Conservation (phyloP, 2,113 vertebrate genomes). For the Syngnathus typhle region DNA sequence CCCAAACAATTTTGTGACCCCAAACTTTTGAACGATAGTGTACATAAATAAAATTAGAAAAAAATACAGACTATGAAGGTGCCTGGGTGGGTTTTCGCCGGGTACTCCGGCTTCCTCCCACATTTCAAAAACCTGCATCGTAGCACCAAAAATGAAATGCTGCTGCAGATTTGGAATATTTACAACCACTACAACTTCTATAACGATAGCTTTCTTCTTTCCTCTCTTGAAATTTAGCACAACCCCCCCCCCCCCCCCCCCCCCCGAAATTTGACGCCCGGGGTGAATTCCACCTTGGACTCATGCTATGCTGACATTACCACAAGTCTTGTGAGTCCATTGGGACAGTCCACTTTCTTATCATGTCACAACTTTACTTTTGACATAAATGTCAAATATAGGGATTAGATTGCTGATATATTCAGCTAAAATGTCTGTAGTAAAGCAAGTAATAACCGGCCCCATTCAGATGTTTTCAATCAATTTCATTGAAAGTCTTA, state of each 20-base stretch:
- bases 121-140: no score
- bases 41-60: no score
- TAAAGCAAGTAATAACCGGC: slow-evolving; percentile 21
- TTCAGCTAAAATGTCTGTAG: slow-evolving; percentile 27
- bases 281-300: neutral
- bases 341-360: neutral
- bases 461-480: slow-evolving; percentile 37
- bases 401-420: neutral
- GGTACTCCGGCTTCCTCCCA: no score
- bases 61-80: no score
- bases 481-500: slow-evolving; percentile 42
- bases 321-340: neutral
- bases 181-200: neutral
- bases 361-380: slow-evolving; percentile 17
- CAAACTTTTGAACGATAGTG: no score
- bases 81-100: no score
- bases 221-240: neutral
- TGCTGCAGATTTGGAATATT: neutral
- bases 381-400: slow-evolving; percentile 19
- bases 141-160: neutral
- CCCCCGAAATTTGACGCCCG: neutral
- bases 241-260: neutral
- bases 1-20: no score
- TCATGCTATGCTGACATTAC: neutral
- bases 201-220: neutral